Conservation (phyloP, 2,888 invertebrate species). For the Sthenelais limicola region DNA sequence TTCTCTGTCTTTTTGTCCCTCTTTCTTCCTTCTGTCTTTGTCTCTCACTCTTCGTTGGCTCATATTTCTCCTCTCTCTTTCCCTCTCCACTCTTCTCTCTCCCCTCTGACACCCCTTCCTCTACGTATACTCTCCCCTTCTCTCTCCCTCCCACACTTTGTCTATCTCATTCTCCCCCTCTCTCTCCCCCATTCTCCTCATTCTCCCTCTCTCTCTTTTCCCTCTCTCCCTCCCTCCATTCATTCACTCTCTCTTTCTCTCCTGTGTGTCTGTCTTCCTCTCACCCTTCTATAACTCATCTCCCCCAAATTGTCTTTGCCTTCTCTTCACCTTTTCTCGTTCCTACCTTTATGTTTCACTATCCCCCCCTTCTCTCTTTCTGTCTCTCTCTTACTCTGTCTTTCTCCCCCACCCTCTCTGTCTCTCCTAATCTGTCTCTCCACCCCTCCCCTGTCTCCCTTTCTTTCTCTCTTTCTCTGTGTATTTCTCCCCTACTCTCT, state of each 20-base stretch:
- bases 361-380: neutral
- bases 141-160: neutral
- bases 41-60: neutral
- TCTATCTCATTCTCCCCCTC: too few species aligned
- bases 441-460: neutral
- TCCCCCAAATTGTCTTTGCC: neutral
- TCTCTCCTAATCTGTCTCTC: too few species aligned
- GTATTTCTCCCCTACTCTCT: neutral
- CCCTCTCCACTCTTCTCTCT: neutral
- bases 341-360: neutral
- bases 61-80: too few species aligned
- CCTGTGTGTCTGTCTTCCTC: neutral
- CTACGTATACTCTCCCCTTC: neutral
- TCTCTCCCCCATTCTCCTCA: neutral
- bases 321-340: slow-evolving; percentile 9
- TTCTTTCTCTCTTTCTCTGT: neutral
- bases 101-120: neutral
- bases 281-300: neutral
- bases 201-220: slow-evolving; percentile 2
- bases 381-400: neutral
- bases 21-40: slow-evolving; percentile 3
- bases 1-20: too few species aligned
- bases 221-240: neutral
- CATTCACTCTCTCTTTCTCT: neutral
- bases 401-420: too few species aligned